Evolutionary conservation across 2,888 invertebrate species (phyloP).

Genomic region (Leptogaster cylindrica): DNA sequence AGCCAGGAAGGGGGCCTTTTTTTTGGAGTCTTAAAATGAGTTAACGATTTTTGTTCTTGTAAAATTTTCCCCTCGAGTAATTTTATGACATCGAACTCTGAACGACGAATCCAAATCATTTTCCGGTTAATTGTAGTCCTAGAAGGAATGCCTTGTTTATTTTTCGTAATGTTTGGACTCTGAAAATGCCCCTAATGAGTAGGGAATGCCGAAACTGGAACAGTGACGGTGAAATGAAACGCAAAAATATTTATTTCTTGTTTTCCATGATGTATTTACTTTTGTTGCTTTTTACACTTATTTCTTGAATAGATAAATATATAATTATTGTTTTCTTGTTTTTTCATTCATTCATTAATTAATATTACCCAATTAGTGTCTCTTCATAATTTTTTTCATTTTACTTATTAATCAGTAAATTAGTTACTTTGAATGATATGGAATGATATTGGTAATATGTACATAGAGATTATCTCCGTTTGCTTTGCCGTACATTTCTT

Average conservation of each 20-base stretch:
- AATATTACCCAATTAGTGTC: neutral
- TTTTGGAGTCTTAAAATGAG: too few species aligned
- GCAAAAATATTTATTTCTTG: neutral
- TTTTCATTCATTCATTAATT: neutral
- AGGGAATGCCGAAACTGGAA: too few species aligned
- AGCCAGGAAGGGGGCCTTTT: too few species aligned
- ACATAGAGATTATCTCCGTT: neutral
- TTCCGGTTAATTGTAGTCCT: too few species aligned
- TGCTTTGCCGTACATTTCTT: neutral
- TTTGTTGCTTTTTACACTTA: conserved; percentile 19
- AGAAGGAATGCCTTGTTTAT: too few species aligned
- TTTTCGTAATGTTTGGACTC: too few species aligned
- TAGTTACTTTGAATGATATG: conserved; percentile 26
- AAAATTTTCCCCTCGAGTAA: too few species aligned
- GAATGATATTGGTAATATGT: conserved; percentile 21
- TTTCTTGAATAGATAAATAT: conserved; percentile 19
- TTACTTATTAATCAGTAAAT: neutral
- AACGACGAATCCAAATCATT: too few species aligned
- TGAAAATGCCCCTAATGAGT: too few species aligned
- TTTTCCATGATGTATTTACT: conserved; percentile 19
- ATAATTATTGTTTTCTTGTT: conserved; percentile 15
- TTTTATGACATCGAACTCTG: too few species aligned
- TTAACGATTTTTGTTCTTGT: too few species aligned
- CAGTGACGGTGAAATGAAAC: too few species aligned
- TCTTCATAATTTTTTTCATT: neutral